Conservation (phyloP, 2,888 invertebrate genomes). For the Eugnorisma glareosa region DNA sequence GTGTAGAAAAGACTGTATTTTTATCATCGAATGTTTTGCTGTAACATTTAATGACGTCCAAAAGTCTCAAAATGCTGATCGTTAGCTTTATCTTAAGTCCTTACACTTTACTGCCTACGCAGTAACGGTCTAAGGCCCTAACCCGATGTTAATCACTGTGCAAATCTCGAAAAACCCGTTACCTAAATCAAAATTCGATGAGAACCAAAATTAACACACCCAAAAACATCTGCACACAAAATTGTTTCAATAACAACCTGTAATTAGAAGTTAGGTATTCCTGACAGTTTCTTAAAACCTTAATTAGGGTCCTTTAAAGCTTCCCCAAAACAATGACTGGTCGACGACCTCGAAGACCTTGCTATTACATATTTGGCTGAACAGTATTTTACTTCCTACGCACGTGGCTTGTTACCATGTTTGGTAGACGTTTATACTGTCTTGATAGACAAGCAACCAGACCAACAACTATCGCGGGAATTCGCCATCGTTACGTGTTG, state of each 20-base stretch:
- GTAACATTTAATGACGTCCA: not conserved
- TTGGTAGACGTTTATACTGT: conserved; percentile 56
- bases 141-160: conserved; percentile 20
- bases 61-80: conserved; percentile 7
- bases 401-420: conserved; percentile 59
- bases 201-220: conserved; percentile 1
- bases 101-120: conserved; percentile 45
- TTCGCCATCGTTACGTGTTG: conserved; percentile 35
- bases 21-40: not conserved
- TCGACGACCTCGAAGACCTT: conserved; percentile 66
- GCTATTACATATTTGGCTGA: conserved; percentile 61
- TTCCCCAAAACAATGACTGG: conserved; percentile 51
- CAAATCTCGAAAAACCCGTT: conserved; percentile 40
- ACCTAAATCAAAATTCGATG: conserved; percentile 9
- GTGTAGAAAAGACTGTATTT: not conserved
- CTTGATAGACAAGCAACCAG: conserved; percentile 51
- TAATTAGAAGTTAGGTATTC: conserved; percentile 36
- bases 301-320: conserved; percentile 18
- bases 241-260: not conserved
- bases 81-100: conserved; percentile 24
- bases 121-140: conserved; percentile 52
- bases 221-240: conserved; percentile 8
- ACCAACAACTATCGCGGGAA: conserved; percentile 32
- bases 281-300: not conserved
- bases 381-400: conserved; percentile 66